Conservation (phyloP, 2,113 vertebrate species). For the Pelecanus crispus region DNA sequence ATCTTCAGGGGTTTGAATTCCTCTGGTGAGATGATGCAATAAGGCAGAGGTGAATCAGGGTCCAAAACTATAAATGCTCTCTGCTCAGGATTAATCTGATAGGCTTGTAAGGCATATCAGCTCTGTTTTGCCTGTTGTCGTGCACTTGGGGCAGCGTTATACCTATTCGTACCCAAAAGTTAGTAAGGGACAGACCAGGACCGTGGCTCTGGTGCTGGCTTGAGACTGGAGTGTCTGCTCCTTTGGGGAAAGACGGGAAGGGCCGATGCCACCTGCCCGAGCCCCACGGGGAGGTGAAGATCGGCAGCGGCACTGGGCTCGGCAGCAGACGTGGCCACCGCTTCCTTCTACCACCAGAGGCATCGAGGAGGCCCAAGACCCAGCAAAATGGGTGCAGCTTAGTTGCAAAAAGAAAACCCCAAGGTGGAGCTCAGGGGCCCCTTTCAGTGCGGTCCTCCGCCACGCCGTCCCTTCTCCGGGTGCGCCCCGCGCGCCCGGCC, state of each 20-base stretch:
- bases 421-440: too few relatives aligned
- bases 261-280: background rate
- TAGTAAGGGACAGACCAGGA: background rate
- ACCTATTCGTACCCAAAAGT: background rate
- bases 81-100: background rate
- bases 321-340: fast-evolving
- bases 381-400: background rate
- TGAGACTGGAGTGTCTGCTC: background rate
- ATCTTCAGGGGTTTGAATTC: background rate
- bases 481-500: fast-evolving
- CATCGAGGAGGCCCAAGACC: background rate
- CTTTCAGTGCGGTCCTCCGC: background rate
- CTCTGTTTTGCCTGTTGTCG: background rate
- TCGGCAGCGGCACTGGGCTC: background rate
- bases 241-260: background rate
- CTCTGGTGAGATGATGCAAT: background rate
- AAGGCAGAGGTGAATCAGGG: background rate
- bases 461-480: fast-evolving
- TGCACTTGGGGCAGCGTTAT: background rate
- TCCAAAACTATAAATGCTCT: background rate
- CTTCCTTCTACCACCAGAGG: background rate
- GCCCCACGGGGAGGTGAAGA: background rate
- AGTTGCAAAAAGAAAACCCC: background rate
- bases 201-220: background rate
- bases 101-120: background rate